Evolutionary conservation across 1,140 invertebrate species (phyloP).

Genomic region (Calliphora vicina): DNA sequence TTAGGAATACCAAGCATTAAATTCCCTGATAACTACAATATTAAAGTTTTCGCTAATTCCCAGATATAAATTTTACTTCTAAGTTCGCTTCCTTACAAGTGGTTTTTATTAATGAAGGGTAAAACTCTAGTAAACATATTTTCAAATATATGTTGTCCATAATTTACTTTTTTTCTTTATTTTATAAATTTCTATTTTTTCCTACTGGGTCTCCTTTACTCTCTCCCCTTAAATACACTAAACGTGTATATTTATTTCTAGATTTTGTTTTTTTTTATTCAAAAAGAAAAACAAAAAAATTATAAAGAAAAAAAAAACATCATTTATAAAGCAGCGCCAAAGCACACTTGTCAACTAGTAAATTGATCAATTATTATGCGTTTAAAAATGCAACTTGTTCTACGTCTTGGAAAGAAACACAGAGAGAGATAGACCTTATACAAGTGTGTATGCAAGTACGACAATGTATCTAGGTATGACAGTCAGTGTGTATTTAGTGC

Average conservation of each 20-base stretch:
- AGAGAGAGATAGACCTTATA: background rate
- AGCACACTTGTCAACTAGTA: conserved; percentile 42
- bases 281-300: background rate
- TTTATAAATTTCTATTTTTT: background rate
- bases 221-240: background rate
- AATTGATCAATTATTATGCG: conserved; percentile 62
- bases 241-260: background rate
- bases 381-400: conserved; percentile 46
- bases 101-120: no score
- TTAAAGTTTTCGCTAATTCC: no score
- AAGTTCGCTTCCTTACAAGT: no score
- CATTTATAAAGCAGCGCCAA: conserved; percentile 36
- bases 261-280: background rate
- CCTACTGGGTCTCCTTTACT: background rate
- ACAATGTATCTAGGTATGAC: background rate
- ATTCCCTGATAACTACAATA: no score
- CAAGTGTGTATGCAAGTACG: background rate
- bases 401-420: conserved; percentile 12
- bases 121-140: no score
- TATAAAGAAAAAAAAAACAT: background rate
- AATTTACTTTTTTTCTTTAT: no score
- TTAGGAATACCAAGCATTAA: no score
- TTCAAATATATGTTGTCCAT: no score
- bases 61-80: no score
- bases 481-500: background rate